Evolutionary conservation across 2,797 vertebrate species (phyloP).

Genomic region (Rhinogobio ventralis): DNA sequence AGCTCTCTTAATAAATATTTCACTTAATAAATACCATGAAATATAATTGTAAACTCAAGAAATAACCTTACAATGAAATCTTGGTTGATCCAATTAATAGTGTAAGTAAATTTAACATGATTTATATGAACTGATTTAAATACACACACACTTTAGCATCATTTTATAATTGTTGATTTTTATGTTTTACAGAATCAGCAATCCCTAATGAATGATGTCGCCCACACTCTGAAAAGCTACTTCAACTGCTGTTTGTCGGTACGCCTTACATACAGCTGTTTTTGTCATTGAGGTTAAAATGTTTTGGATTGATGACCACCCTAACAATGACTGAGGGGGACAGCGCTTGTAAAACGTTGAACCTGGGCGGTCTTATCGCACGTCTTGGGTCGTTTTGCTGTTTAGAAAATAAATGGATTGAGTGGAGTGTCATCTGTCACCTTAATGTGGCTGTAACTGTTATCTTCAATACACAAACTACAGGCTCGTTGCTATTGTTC

Average conservation of each 20-base stretch:
- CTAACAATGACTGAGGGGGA: constrained; percentile 64
- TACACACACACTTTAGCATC: background rate
- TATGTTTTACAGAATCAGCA: constrained; percentile 77
- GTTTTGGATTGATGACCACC: constrained; percentile 67
- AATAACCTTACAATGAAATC: background rate
- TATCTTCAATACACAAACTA: constrained; percentile 76
- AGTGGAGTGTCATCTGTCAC: constrained; percentile 74
- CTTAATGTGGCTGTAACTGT: constrained; percentile 68
- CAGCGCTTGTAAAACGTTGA: constrained; percentile 67
- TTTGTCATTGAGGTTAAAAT: constrained; percentile 62
- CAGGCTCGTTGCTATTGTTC: constrained; percentile 63
- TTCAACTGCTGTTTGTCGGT: constrained; percentile 80
- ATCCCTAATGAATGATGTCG: constrained; percentile 74
- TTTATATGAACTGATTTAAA: background rate
- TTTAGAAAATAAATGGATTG: constrained; percentile 74
- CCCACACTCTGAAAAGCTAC: constrained; percentile 78
- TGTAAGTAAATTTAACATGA: background rate
- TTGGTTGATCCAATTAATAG: background rate
- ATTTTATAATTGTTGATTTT: constrained; percentile 9
- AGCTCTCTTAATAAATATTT: background rate
- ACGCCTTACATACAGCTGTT: constrained; percentile 64
- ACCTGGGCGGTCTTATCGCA: constrained; percentile 67
- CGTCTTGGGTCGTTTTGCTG: constrained; percentile 60
- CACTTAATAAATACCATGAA: background rate
- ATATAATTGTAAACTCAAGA: background rate